A percentile compares a stretch with the other conserved stretches of the same genome.
phyloP scores from a whole-genome alignment of 2,797 vertebrate species.

The Gadopsis bispinosus region DNA sequence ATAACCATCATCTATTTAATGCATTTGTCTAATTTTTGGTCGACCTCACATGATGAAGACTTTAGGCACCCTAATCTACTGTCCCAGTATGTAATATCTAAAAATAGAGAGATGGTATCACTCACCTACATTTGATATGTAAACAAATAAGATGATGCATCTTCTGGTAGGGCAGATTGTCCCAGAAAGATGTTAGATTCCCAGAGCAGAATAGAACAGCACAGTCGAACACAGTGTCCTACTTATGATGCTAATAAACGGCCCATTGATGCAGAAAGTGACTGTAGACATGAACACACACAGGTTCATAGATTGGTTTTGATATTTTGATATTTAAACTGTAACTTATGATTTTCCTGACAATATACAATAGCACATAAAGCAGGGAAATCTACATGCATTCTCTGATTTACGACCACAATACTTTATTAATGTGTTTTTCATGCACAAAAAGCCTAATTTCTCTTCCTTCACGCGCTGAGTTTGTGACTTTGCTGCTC shows the following conservation, averaged over 20 bases:
- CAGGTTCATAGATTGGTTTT: not conserved
- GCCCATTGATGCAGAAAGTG: slow-evolving; percentile 26
- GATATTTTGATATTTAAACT: not conserved
- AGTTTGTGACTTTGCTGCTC: not conserved
- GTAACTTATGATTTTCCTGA: not conserved
- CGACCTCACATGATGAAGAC: slow-evolving; percentile 4
- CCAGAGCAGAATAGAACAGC: slow-evolving; percentile 39
- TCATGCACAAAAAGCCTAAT: not conserved
- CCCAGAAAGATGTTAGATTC: slow-evolving; percentile 53
- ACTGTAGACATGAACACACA: not conserved
- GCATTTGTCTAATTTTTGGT: not conserved
- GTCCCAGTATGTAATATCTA: slow-evolving; percentile 31
- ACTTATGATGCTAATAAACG: slow-evolving; percentile 45
- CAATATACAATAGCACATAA: not conserved
- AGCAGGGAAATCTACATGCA: not conserved
- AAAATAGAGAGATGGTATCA: slow-evolving; percentile 48
- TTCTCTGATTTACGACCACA: not conserved
- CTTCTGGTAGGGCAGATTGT: slow-evolving; percentile 41
- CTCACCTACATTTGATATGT: slow-evolving; percentile 26
- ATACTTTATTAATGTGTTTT: not conserved
- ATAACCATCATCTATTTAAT: slow-evolving; percentile 5
- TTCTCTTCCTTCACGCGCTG: not conserved
- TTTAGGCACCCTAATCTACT: not conserved
- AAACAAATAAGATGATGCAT: slow-evolving; percentile 41
- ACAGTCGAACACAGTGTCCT: slow-evolving; percentile 41